phyloP scores from a whole-genome alignment of 2,888 invertebrate genomes.

The Blera fallax region DNA sequence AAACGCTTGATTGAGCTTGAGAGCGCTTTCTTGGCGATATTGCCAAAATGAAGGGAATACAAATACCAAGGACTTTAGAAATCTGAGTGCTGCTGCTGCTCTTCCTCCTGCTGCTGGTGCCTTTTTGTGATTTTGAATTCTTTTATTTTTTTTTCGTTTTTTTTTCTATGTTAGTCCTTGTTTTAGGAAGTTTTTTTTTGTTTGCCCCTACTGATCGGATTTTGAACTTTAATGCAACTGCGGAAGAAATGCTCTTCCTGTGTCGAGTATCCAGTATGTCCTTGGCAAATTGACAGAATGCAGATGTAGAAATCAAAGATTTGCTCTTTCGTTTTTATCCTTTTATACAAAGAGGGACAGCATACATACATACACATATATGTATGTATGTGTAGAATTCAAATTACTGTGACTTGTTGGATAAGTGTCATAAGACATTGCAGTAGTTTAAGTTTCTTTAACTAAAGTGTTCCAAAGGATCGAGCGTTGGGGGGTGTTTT shows the following conservation, averaged over 20 bases:
- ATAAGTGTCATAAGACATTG: slow-evolving; percentile 30
- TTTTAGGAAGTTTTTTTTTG: slow-evolving; percentile 32
- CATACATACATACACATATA: too few species aligned
- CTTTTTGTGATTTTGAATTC: slow-evolving; percentile 32
- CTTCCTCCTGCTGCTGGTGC: slow-evolving; percentile 2
- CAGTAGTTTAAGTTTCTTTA: slow-evolving; percentile 29
- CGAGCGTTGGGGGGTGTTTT: too few species aligned
- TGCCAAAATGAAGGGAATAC: slow-evolving; percentile 70
- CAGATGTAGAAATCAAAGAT: slow-evolving; percentile 46
- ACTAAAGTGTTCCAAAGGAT: background rate
- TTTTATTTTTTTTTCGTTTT: background rate
- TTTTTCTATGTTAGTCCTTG: slow-evolving; percentile 11
- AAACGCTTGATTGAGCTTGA: slow-evolving; percentile 74
- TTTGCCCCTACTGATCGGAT: slow-evolving; percentile 9
- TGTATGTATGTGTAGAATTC: too few species aligned
- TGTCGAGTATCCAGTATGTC: slow-evolving; percentile 23
- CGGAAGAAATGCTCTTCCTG: slow-evolving; percentile 22
- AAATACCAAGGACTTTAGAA: slow-evolving; percentile 50
- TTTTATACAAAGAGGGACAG: background rate
- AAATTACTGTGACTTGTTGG: slow-evolving; percentile 23
- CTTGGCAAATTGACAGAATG: slow-evolving; percentile 68
- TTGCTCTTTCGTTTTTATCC: background rate
- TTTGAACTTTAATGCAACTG: slow-evolving; percentile 55
- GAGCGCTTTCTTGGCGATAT: slow-evolving; percentile 68
- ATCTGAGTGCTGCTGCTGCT: slow-evolving; percentile 26